phyloP scores from a whole-genome alignment of 1,140 invertebrate genomes.

The Pteromalus puparum region DNA sequence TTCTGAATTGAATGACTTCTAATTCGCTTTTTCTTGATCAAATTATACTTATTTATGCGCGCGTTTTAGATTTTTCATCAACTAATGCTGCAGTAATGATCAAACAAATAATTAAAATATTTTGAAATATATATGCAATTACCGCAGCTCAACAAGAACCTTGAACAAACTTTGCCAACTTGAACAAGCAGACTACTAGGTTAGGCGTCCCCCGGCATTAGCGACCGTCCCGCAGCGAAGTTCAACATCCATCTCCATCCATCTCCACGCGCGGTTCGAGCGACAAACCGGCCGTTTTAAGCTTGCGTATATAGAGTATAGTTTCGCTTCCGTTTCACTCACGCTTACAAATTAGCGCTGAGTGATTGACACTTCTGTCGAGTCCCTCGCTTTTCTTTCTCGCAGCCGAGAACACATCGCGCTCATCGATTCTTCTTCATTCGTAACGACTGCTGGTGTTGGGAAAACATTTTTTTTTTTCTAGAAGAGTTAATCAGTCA shows the following conservation, averaged over 20 bases:
- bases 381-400: background rate
- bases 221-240: background rate
- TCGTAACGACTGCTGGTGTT: background rate
- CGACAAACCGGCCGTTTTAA: conserved; percentile 1
- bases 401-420: background rate
- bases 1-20: too few species aligned
- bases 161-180: too few species aligned
- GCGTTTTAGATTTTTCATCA: too few species aligned
- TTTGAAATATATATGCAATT: too few species aligned
- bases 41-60: too few species aligned
- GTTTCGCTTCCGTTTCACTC: background rate
- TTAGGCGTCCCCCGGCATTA: background rate
- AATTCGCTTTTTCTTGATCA: too few species aligned
- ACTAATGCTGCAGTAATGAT: too few species aligned
- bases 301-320: background rate
- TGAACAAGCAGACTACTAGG: too few species aligned
- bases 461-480: background rate
- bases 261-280: background rate
- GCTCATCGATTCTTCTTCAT: conserved; percentile 15
- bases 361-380: conserved; percentile 25
- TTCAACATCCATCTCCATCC: background rate
- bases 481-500: background rate
- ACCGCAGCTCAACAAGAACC: too few species aligned
- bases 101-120: too few species aligned
- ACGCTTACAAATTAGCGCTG: conserved; percentile 22